Conservation (phyloP, 2,113 vertebrate species). For the Copsychus sechellarum region DNA sequence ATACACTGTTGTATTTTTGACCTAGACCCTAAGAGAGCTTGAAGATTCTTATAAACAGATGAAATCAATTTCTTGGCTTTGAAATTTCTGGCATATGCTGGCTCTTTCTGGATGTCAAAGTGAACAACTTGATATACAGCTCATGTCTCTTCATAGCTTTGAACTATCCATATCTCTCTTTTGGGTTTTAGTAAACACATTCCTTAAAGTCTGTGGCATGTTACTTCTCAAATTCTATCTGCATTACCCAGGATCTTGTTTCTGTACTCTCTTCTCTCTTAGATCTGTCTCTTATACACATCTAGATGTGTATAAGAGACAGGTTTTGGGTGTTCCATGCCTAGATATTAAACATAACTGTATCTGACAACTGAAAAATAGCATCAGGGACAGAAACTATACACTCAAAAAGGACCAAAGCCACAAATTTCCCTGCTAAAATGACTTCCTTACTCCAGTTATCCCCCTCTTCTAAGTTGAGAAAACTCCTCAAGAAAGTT, state of each 20-base stretch:
- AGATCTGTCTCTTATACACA: too few relatives aligned
- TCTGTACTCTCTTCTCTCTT: background rate
- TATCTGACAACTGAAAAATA: background rate
- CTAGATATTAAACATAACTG: background rate
- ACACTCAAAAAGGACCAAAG: background rate
- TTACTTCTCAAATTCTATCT: background rate
- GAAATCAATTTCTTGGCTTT: background rate
- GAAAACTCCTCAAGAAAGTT: background rate
- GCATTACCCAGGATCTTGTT: background rate
- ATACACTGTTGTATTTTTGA: background rate
- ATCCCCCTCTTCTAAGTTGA: background rate
- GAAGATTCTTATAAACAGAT: background rate
- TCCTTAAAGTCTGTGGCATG: background rate
- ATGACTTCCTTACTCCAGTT: background rate
- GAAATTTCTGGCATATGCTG: background rate
- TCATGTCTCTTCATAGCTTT: background rate
- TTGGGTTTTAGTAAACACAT: background rate
- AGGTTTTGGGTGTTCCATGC: background rate
- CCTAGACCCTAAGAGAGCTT: background rate
- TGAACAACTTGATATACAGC: background rate
- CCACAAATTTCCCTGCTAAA: background rate
- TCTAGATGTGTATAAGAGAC: too few relatives aligned
- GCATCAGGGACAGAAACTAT: background rate
- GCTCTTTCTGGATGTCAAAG: background rate
- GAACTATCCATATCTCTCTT: background rate